Evolutionary conservation across 2,888 invertebrate genomes (phyloP).

Genomic region (Pyrrhosoma nymphula): DNA sequence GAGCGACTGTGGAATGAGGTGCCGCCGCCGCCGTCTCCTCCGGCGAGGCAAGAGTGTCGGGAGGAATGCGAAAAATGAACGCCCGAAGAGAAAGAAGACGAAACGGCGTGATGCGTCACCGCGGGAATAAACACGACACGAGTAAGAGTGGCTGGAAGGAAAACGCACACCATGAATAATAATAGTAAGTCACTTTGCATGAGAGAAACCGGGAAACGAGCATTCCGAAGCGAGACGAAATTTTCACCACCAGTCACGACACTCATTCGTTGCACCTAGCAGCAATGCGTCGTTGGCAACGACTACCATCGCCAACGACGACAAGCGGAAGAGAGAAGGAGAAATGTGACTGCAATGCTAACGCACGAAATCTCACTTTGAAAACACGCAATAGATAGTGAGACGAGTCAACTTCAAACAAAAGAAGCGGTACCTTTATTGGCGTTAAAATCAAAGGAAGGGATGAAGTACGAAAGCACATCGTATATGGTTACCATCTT

Average conservation of each 20-base stretch:
- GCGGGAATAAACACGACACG: background rate
- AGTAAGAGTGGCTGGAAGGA: background rate
- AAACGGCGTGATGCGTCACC: background rate
- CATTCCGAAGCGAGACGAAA: background rate
- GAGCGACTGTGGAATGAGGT: background rate
- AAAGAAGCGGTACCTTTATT: too few species aligned
- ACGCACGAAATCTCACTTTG: background rate
- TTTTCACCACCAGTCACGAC: background rate
- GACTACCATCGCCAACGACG: background rate
- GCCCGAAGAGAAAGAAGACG: background rate
- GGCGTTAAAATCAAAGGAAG: too few species aligned
- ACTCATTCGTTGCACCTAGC: background rate
- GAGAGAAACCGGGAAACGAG: background rate
- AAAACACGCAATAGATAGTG: background rate
- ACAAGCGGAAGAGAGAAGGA: background rate
- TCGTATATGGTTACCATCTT: too few species aligned
- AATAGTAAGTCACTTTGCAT: background rate
- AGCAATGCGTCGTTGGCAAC: background rate
- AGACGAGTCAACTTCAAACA: background rate
- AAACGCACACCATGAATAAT: background rate
- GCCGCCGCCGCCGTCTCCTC: background rate
- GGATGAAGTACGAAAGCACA: too few species aligned
- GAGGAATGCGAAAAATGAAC: constrained; percentile 1
- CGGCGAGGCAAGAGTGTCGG: background rate
- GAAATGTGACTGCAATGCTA: background rate